These are phyloP conservation scores for Lysiphlebus fabarum DNA, from an alignment of 1,140 invertebrate species.

Conservation along the genomic window DNA sequence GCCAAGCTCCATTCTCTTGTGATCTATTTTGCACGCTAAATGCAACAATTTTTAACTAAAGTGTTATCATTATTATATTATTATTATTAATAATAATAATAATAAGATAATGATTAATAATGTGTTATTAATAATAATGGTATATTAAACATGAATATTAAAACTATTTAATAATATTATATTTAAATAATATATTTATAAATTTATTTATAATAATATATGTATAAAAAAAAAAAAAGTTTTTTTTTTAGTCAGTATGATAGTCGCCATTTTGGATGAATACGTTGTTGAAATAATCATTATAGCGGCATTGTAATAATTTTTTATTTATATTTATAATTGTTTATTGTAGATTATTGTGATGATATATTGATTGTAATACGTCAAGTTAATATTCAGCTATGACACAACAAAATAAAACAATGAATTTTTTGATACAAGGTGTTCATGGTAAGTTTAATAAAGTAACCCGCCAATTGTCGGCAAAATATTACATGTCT, in stretches of 20 bases:
- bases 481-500: slow-evolving; percentile 10
- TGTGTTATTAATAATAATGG: not conserved
- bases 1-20: slow-evolving; percentile 56
- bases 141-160: too few relatives aligned
- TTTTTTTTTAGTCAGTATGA: slow-evolving; percentile 23
- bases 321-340: slow-evolving; percentile 42
- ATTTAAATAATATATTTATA: slow-evolving; percentile 33
- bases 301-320: slow-evolving; percentile 44
- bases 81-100: slow-evolving; percentile 13
- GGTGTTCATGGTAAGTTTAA: slow-evolving; percentile 62
- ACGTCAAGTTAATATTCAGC: slow-evolving; percentile 40
- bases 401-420: slow-evolving; percentile 63
- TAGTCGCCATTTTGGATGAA: slow-evolving; percentile 59
- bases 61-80: slow-evolving; percentile 28
- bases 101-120: slow-evolving; percentile 27
- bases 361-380: slow-evolving; percentile 29
- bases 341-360: slow-evolving; percentile 33
- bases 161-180: slow-evolving; percentile 2
- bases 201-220: slow-evolving; percentile 38
- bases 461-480: slow-evolving; percentile 48
- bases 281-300: slow-evolving; percentile 39
- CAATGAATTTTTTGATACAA: slow-evolving; percentile 65
- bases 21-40: slow-evolving; percentile 55
- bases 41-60: slow-evolving; percentile 38
- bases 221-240: too few relatives aligned